Evolutionary conservation across 2,888 invertebrate species (phyloP), one percentile per base, ranked within the genome.

Genomic region (Bibio marci): DNA sequence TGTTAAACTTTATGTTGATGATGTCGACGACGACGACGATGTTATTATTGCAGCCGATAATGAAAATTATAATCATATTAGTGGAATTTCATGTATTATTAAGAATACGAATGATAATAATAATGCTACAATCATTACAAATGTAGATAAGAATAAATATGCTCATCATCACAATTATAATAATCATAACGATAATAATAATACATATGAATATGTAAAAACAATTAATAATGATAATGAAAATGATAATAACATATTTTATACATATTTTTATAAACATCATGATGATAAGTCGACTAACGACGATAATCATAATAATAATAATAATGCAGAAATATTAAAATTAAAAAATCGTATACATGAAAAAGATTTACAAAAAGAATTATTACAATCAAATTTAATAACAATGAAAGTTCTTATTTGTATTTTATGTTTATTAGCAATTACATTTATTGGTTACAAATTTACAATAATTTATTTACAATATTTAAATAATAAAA

Each of bases 381-480:
- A 52, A 12, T 50, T 50, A 10, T 43, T 60, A 40, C 53, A 54
- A 30, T 42, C 50, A 3, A 54, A 57, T 44, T 44, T 60, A 39
- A 34, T 49, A 13, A 41, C 52, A 31, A 47, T 58, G 47, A 53
- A 55, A 40, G 39, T 52, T 11, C 50, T 54, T 8, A 45, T 58
- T 38, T 43, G 32, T 3, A 13, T 36, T n/a, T n/a, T 45, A 5
- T 40, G 41, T 26, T 22, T 40, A n/a, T 18, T 41, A 4, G 38
- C 36, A 10, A 14, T 43, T 8, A 33, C 15, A 14, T 31, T 27
- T 35, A n/a, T 45, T 2, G 15, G 25, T 11, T 45, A 31, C 22
- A 43, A 40, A 19, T 28, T 43, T 5, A 11, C 13, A 18, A 18
- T 10, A 18, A n/a, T 19, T 8, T 33, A 12, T 18, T 33, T 33